Base-by-base conservation (phyloP, 2,113 vertebrate genomes). In the Sminthopsis crassicaudata region DNA sequence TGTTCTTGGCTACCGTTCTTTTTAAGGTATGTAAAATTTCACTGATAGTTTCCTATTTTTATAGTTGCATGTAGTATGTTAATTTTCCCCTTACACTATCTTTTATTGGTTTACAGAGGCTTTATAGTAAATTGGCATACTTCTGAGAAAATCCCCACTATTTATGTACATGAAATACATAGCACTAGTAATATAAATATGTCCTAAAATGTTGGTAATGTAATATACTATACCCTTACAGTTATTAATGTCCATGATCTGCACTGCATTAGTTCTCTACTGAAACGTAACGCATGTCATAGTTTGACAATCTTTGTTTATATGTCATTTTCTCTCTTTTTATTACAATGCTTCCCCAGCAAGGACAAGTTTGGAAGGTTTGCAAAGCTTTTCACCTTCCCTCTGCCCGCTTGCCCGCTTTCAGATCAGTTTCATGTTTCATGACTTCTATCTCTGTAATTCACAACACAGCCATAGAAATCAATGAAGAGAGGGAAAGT, bases 291-390 rank as follows among this genome's bases (percentile, higher is more conserved):
- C 97, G 26, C 98, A 97, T 98, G 98, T 98, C 97, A 98, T 98
- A 98, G 97, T 97, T 98, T 97, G 98, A 99, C 98, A 98, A 97
- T 98, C 95, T 99, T 98, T 99, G 99, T 99, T 99, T 99, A 99
- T 99, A 98, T 99, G 98, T 99, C 99, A 99, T 99, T 99, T 98
- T 99, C 99, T 99, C 99, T 99, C 99, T 99, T 99, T 99, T 99
- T 98, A 98, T 99, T 99, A 99, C 99, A 99, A 99, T 99, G 99
- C 99, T 99, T 99, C 99, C 99, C 99, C 99, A 99, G 99, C 99
- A 99, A 99, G 99, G 99, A 99, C 99, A 99, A 99, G 99, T 99
- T 99, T 99, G 99, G 99, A 99, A 99, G 99, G 99, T 99, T 99
- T 99, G 99, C 99, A 99, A 99, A 99, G 99, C 99, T 99, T 99